Conservation (phyloP, 2,888 invertebrate genomes). For the Barypeithes pellucidus region DNA sequence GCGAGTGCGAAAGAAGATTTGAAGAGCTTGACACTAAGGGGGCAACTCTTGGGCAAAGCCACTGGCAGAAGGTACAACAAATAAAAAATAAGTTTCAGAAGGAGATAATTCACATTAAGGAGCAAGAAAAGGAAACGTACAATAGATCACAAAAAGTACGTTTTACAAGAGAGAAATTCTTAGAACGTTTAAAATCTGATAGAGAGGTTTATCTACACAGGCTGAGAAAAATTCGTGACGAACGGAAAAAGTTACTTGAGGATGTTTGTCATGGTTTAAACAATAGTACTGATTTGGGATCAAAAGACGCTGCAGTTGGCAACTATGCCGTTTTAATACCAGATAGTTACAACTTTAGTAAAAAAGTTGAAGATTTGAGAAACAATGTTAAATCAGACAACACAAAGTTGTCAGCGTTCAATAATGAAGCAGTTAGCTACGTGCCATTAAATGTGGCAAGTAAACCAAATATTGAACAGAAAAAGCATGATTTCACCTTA, state of each 20-base stretch:
- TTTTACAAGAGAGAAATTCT: slow-evolving; percentile 59
- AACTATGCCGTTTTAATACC: slow-evolving; percentile 60
- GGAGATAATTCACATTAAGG: slow-evolving; percentile 58
- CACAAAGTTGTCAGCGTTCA: slow-evolving; percentile 18
- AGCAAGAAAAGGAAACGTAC: slow-evolving; percentile 57
- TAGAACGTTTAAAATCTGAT: slow-evolving; percentile 58
- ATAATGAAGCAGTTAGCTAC: slow-evolving; percentile 35
- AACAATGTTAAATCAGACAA: slow-evolving; percentile 14
- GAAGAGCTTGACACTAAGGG: slow-evolving; percentile 60
- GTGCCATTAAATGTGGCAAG: slow-evolving; percentile 13
- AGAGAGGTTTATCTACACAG: slow-evolving; percentile 60
- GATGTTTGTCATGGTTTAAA: slow-evolving; percentile 57
- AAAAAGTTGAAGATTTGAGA: slow-evolving; percentile 56
- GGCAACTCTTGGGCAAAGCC: slow-evolving; percentile 57
- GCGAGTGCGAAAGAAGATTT: slow-evolving; percentile 61
- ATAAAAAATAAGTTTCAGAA: slow-evolving; percentile 60
- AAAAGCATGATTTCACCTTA: background rate
- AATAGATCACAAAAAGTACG: slow-evolving; percentile 58
- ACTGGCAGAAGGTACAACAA: slow-evolving; percentile 58
- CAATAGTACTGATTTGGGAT: slow-evolving; percentile 30
- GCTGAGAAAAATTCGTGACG: slow-evolving; percentile 59
- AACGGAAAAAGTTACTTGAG: slow-evolving; percentile 57
- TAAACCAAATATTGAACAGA: background rate
- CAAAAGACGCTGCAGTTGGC: slow-evolving; percentile 62
- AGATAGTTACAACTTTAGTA: slow-evolving; percentile 58